Evolutionary conservation across 30 jellyfish, hydroid and myxozoan species (phyloP).

Genomic region (Chironex yamaguchii): DNA sequence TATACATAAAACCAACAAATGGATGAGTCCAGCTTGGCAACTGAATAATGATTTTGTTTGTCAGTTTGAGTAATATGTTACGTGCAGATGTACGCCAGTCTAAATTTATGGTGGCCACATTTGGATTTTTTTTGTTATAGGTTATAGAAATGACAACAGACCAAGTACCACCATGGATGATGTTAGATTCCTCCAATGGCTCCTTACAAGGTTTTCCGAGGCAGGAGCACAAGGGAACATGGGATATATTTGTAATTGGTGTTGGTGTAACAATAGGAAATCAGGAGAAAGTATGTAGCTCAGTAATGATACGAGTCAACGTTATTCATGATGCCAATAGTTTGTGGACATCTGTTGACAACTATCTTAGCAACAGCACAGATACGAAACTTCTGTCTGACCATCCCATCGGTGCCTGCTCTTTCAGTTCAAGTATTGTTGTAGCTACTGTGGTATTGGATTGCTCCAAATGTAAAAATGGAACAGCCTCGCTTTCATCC

Average conservation of each 20-base stretch:
- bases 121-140: constrained; percentile 33
- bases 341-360: constrained; percentile 13
- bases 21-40: no score
- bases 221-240: constrained; percentile 41
- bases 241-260: constrained; percentile 22
- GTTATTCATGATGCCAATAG: constrained; percentile 42
- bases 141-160: constrained; percentile 23
- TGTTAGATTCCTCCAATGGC: neutral
- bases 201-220: constrained; percentile 59
- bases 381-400: neutral
- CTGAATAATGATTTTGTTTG: no score
- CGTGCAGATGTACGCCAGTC: no score
- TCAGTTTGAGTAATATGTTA: no score
- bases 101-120: no score
- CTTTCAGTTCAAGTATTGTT: neutral
- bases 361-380: constrained; percentile 31
- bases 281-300: constrained; percentile 51
- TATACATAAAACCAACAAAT: no score
- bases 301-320: constrained; percentile 8
- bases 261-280: constrained; percentile 5
- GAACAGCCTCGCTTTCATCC: neutral
- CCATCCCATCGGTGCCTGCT: neutral
- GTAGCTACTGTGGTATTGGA: neutral
- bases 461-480: neutral
- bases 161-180: constrained; percentile 61